phyloP scores from a whole-genome alignment of 2,797 vertebrate species.

The Pelodytes ibericus region DNA sequence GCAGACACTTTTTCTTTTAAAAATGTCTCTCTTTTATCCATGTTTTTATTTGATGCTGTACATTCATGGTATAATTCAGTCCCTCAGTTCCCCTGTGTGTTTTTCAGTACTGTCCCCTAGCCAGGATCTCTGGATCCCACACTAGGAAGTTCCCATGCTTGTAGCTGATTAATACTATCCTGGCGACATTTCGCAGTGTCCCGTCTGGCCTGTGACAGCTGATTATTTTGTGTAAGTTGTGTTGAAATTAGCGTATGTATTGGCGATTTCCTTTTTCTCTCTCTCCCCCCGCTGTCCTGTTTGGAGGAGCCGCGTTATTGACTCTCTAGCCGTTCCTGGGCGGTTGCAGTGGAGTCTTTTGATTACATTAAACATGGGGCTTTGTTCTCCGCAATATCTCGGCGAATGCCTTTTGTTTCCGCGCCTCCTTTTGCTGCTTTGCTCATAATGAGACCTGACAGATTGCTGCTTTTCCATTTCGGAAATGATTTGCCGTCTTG shows the following conservation, averaged over 20 bases:
- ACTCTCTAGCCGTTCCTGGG: conserved; percentile 68
- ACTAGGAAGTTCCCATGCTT: too few relatives aligned
- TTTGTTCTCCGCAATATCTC: conserved; percentile 62
- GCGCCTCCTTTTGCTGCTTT: neutral
- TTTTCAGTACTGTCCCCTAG: too few relatives aligned
- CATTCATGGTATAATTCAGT: too few relatives aligned
- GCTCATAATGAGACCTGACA: conserved; percentile 42
- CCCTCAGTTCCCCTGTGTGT: too few relatives aligned
- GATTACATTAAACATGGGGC: conserved; percentile 65
- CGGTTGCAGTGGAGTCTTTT: conserved; percentile 62
- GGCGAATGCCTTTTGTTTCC: conserved; percentile 43
- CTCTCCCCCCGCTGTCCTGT: conserved; percentile 57
- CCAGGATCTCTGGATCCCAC: too few relatives aligned
- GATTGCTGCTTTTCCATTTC: conserved; percentile 28
- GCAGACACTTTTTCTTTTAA: too few relatives aligned
- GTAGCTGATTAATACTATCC: too few relatives aligned
- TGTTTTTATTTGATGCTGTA: too few relatives aligned
- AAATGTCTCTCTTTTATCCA: too few relatives aligned
- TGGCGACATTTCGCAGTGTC: too few relatives aligned
- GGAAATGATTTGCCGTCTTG: conserved; percentile 27
- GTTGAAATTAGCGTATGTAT: conserved; percentile 52
- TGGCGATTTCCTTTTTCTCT: too few relatives aligned
- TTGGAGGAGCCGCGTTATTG: conserved; percentile 67
- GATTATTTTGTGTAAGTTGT: conserved; percentile 49
- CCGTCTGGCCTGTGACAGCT: neutral